phyloP scores from a whole-genome alignment of 2,888 invertebrate species.

The Drosophila borborema region DNA sequence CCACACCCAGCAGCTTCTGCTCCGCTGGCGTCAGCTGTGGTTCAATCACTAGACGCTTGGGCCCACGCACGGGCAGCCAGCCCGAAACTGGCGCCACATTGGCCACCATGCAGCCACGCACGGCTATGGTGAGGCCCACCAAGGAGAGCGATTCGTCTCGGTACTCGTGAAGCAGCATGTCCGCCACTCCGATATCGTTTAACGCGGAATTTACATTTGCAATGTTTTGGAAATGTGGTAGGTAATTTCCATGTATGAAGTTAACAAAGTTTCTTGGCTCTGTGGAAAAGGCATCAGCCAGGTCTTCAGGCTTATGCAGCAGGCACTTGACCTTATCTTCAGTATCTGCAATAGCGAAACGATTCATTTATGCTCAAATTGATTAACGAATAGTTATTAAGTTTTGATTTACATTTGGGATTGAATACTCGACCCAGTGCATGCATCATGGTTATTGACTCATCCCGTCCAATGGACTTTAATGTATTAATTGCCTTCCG shows the following conservation, averaged over 20 bases:
- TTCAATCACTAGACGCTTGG: constrained; percentile 61
- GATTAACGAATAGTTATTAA: neutral
- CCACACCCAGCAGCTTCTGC: constrained; percentile 51
- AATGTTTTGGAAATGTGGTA: constrained; percentile 89
- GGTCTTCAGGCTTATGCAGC: constrained; percentile 88
- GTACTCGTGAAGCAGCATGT: constrained; percentile 89
- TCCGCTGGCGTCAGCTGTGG: constrained; percentile 36
- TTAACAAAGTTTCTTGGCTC: constrained; percentile 89
- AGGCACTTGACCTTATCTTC: constrained; percentile 85
- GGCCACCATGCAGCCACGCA: constrained; percentile 90
- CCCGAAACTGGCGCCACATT: constrained; percentile 89
- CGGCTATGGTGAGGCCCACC: constrained; percentile 88
- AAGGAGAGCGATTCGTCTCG: constrained; percentile 82
- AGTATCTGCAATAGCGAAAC: constrained; percentile 25
- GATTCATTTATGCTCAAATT: neutral
- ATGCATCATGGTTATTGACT: constrained; percentile 90
- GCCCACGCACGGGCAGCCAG: constrained; percentile 90
- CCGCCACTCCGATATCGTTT: constrained; percentile 90
- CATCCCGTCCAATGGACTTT: constrained; percentile 88
- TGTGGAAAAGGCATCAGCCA: constrained; percentile 89
- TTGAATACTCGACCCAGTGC: constrained; percentile 91
- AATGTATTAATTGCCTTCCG: constrained; percentile 68
- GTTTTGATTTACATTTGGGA: constrained; percentile 88
- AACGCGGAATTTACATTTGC: constrained; percentile 88
- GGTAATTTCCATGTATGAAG: constrained; percentile 91